Evolutionary conservation across 2,888 invertebrate species (phyloP), one percentile per base, ranked within the genome.

Genomic region (Sphaerophoria rueppellii): DNA sequence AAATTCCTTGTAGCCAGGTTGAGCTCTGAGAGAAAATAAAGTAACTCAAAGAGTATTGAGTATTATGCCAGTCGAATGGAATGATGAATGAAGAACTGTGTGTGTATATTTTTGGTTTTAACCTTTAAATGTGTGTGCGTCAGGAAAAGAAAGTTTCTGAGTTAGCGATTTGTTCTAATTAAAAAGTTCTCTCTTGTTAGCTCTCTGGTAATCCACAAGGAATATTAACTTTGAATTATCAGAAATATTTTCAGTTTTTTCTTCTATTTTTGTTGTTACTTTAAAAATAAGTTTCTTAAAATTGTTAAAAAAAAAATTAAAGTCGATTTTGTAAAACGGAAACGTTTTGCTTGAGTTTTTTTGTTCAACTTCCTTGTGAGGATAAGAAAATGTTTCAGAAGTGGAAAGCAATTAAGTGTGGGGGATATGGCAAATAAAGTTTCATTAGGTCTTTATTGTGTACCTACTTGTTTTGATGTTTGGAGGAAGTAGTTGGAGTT

Each of bases 151-250:
- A 72, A 74, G 70, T 54, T 82, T 65, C 48, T 75, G 65, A 75
- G 78, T 65, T 65, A 70, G 78, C 78, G 78, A 78, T 82, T 82
- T 75, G 74, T 55, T 82, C 65, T 75, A 82, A 82, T 78, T 78
- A 78, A 79, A 82, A 82, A 75, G 74, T 82, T 74, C 52, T 7
- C 34, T 35, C 12, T 32, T 43, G 12, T 14, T 58, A 9, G 2
- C 12, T 12, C 9, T 34, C 14, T 37, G 12, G 32, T 55, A 50
- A 37, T 16, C 37, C 65, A 4, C 6, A 24, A 65, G 52, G 52
- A 52, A 52, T 52, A 52, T 63, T 14, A 63, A 63, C 65, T 65
- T 35, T 63, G 50, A 50, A 63, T 63, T 48, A 65, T 65, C 37
- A 35, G 35, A 35, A 50, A 48, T 48, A 35, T 50, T 37, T 37